Evolutionary conservation across 2,888 invertebrate species (phyloP), one percentile per base, ranked within the genome.

Genomic region (Drosophila trichaetosa): DNA sequence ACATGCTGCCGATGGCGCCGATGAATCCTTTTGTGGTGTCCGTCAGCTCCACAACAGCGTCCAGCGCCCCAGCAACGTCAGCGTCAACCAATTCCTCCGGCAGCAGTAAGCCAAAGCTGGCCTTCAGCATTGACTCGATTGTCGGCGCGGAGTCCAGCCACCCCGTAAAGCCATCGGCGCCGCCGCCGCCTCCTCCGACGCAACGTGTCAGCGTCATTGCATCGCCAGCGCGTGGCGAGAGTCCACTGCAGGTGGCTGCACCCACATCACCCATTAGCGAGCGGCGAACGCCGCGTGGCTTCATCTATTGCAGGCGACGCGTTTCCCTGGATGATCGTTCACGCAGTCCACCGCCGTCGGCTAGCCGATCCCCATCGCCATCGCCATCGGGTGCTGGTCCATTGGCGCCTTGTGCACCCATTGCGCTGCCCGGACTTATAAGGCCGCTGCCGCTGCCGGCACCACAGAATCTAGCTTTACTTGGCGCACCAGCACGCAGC

Each of bases 51-150:
- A 58, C 83, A 52, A 29, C 83, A 38, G 79, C 80, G 54, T 27
- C 75, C 48, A 27, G 75, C 53, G 79, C 66, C 36, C n/a, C 64
- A 76, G 80, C 82, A 57, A 79, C 84, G 56, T 79, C 91, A 49
- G 73, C 85, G 54, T 83, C 83, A 51, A 73, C 89, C 31, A 82
- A 76, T 5, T 75, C 69, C 42, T 38, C 27, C 56, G 60, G 68
- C 65, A 76, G 69, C 62, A 96, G 96, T 89, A 97, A 97, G 94
- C 98, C 98, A 85, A 98, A 98, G 94, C 97, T 98, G 93, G 98
- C 98, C 91, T 98, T 98, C 93, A 97, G 97, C 92, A 98, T 98
- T 94, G 98, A 98, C 94, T 97, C 97, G 91, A 97, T 98, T 92
- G 98, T 98, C 74, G 98, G 98, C 76, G 68, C 61, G 1, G 72